phyloP scores from a whole-genome alignment of 2,888 invertebrate genomes.

The Cyrtodaria siliqua region DNA sequence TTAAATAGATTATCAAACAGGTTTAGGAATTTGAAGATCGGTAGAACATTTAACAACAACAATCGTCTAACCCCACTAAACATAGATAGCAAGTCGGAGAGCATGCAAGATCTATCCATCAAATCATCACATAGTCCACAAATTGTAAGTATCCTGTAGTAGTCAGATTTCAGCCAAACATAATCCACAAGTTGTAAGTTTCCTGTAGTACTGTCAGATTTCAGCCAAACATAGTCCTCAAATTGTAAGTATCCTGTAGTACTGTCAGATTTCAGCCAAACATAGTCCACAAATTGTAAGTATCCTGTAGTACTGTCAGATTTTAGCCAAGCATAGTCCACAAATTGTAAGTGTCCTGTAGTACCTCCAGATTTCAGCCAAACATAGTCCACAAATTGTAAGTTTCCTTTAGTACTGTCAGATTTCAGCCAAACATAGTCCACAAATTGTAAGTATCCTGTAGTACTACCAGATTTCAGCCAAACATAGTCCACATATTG shows the following conservation, averaged over 20 bases:
- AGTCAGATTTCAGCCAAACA: not conserved
- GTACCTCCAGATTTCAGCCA: constrained; percentile 59
- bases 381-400: constrained; percentile 65
- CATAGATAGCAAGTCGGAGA: constrained; percentile 60
- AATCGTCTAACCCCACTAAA: constrained; percentile 79
- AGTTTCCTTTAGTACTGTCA: not conserved
- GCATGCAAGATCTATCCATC: constrained; percentile 71
- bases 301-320: no score
- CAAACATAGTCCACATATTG: no score
- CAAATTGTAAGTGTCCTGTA: no score
- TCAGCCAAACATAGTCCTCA: no score
- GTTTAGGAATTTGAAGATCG: constrained; percentile 83
- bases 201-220: no score
- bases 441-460: no score
- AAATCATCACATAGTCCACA: constrained; percentile 67
- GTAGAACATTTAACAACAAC: constrained; percentile 79
- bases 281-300: no score
- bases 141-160: constrained; percentile 30
- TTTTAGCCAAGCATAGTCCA: no score
- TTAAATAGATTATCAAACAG: constrained; percentile 84
- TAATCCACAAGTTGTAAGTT: no score
- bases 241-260: not conserved
- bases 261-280: no score
- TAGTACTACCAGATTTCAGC: no score
- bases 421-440: no score